These are phyloP conservation scores for Aplocera efformata DNA, from an alignment of 2,888 invertebrate species.

Conservation along the genomic window DNA sequence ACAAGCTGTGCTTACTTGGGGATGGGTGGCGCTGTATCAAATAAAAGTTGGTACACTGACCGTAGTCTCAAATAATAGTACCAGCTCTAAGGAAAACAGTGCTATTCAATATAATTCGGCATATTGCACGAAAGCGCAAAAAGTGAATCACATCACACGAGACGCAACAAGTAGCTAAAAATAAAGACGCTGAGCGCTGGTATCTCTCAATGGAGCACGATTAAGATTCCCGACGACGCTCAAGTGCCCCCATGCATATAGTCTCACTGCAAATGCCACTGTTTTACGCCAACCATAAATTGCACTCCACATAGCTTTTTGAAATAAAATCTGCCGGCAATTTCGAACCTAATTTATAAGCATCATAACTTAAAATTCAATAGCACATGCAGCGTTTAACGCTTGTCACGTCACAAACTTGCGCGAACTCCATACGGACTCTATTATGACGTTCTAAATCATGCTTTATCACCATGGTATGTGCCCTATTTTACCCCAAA, in stretches of 20 bases:
- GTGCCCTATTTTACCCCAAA: constrained; percentile 32
- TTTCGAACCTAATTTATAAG: constrained; percentile 46
- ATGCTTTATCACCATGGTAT: constrained; percentile 37
- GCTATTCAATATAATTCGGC: too few relatives aligned
- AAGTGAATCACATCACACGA: constrained; percentile 39
- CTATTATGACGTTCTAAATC: constrained; percentile 35
- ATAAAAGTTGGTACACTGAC: too few relatives aligned
- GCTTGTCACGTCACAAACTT: constrained; percentile 59
- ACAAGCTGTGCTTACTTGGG: too few relatives aligned
- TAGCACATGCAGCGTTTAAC: constrained; percentile 48
- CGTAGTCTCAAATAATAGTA: too few relatives aligned
- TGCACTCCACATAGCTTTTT: constrained; percentile 58
- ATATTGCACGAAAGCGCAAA: constrained; percentile 17
- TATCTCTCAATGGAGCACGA: constrained; percentile 72
- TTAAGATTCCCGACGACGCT: constrained; percentile 68
- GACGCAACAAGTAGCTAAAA: constrained; percentile 68
- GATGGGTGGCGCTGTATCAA: too few relatives aligned
- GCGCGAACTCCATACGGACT: constrained; percentile 44
- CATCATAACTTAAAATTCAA: constrained; percentile 47
- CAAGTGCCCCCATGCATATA: constrained; percentile 56
- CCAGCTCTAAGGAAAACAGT: too few relatives aligned
- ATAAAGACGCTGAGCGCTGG: constrained; percentile 58
- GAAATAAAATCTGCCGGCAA: constrained; percentile 52
- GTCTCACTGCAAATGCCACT: constrained; percentile 53
- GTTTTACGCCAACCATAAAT: constrained; percentile 63